Evolutionary conservation across 2,113 vertebrate species (phyloP).

Genomic region (Clupea harengus): DNA sequence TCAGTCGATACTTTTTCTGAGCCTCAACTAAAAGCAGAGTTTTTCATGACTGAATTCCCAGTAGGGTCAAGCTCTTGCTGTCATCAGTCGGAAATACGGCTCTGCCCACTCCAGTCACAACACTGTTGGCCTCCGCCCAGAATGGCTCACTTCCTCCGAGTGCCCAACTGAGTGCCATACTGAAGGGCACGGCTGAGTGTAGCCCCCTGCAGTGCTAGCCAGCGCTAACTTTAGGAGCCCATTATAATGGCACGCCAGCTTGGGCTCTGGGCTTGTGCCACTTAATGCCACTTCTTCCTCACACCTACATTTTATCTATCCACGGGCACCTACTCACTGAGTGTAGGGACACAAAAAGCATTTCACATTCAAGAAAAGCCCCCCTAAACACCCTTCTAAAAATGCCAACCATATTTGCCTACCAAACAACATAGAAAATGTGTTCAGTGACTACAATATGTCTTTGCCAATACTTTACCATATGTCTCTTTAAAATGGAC

Average conservation of each 20-base stretch:
- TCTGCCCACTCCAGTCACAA: background rate
- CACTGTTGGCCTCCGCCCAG: background rate
- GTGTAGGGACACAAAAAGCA: background rate
- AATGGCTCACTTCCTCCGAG: background rate
- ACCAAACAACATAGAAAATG: background rate
- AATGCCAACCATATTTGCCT: background rate
- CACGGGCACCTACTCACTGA: background rate
- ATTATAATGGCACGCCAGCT: background rate
- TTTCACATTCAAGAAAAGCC: background rate
- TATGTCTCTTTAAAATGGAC: background rate
- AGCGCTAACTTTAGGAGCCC: no score
- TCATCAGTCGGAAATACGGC: background rate
- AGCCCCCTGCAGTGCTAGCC: no score
- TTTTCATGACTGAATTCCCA: background rate
- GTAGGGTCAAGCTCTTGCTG: background rate
- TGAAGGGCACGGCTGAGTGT: background rate
- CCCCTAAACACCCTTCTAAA: background rate
- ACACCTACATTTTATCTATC: background rate
- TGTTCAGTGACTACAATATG: background rate
- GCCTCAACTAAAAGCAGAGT: background rate
- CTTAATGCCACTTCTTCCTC: background rate
- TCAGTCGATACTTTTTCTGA: background rate
- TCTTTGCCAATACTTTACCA: background rate
- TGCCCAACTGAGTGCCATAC: background rate
- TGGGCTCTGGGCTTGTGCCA: background rate